Evolutionary conservation across 2,113 vertebrate species (phyloP).

Genomic region (Empidonax alnorum): DNA sequence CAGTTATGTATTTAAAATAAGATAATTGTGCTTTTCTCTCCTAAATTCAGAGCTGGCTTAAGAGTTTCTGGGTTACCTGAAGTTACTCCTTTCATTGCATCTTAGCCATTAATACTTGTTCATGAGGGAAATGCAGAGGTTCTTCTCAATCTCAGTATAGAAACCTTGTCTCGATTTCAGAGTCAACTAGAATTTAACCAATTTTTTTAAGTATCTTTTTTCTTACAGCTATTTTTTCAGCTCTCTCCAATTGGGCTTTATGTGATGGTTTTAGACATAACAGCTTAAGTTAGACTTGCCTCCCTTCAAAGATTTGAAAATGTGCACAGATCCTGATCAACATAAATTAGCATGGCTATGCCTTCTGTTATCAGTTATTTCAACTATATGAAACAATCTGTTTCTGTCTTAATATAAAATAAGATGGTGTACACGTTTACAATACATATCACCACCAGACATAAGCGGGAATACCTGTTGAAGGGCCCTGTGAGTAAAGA

Average conservation of each 20-base stretch:
- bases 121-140: neutral
- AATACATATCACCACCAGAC: constrained; percentile 28
- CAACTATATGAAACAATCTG: constrained; percentile 65
- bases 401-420: constrained; percentile 58
- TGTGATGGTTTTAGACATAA: constrained; percentile 29
- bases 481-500: constrained; percentile 63
- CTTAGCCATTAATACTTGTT: neutral
- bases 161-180: neutral
- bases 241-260: neutral
- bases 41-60: neutral
- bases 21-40: neutral
- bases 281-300: constrained; percentile 34
- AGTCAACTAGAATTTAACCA: neutral
- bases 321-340: constrained; percentile 56
- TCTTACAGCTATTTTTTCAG: neutral
- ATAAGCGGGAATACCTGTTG: constrained; percentile 63
- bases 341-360: constrained; percentile 63
- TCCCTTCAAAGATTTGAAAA: constrained; percentile 41
- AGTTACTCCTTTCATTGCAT: neutral
- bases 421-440: constrained; percentile 42
- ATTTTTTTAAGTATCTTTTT: neutral
- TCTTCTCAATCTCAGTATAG: neutral
- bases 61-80: neutral
- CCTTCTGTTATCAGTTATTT: constrained; percentile 68
- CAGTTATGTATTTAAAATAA: neutral